phyloP scores from a whole-genome alignment of 2,797 vertebrate species.

The Selene dorsalis region DNA sequence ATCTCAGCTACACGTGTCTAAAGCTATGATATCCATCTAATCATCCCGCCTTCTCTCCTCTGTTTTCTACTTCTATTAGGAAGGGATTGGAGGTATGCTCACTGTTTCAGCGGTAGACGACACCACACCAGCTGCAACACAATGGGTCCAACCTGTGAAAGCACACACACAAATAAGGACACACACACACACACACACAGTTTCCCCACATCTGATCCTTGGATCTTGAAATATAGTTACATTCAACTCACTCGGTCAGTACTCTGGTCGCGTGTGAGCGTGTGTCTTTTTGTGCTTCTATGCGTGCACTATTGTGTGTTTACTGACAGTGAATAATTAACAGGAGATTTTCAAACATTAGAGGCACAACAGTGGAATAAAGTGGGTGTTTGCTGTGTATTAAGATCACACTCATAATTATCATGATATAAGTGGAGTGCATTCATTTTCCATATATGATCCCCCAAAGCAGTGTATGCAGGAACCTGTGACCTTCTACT shows the following conservation, averaged over 20 bases:
- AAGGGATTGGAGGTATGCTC: slow-evolving; percentile 44
- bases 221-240: background rate
- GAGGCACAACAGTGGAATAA: background rate
- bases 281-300: background rate
- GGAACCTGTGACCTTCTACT: slow-evolving; percentile 10
- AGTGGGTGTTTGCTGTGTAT: background rate
- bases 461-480: no score
- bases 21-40: slow-evolving; percentile 71
- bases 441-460: background rate
- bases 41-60: slow-evolving; percentile 69
- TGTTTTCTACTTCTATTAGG: slow-evolving; percentile 19
- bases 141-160: slow-evolving; percentile 54
- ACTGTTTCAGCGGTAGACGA: slow-evolving; percentile 63
- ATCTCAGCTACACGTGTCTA: slow-evolving; percentile 76
- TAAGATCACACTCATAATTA: background rate
- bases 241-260: background rate
- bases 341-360: background rate
- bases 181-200: background rate
- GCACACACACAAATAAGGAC: background rate
- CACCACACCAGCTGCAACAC: slow-evolving; percentile 69
- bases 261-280: background rate
- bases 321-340: slow-evolving; percentile 3
- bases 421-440: background rate
- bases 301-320: background rate
- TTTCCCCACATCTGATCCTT: background rate